Percentiles rank a stretch among this genome's conserved stretches.
These are phyloP conservation scores for Actinia tenebrosa DNA, from an alignment of 64 coral and sea anemone species.

Conservation along the genomic window DNA sequence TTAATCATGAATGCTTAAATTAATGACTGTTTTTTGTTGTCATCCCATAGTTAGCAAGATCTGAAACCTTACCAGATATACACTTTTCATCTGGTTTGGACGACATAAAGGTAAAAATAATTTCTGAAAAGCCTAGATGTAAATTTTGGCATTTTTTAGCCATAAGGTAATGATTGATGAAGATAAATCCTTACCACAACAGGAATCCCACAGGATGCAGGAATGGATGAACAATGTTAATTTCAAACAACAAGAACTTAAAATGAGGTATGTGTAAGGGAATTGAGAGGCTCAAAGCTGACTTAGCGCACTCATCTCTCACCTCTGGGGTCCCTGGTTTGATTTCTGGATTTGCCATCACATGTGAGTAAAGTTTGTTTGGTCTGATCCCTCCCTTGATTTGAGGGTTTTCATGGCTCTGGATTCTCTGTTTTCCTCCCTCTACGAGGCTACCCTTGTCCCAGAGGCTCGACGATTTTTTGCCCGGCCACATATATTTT, in stretches of 20 bases:
- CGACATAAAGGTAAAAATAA: neutral
- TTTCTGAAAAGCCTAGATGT: neutral
- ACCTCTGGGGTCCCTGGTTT: too few relatives aligned
- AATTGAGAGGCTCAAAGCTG: neutral
- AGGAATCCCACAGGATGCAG: conserved; percentile 18
- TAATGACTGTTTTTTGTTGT: neutral
- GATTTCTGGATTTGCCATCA: too few relatives aligned
- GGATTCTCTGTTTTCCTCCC: too few relatives aligned
- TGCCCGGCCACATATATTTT: too few relatives aligned
- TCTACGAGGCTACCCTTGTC: too few relatives aligned
- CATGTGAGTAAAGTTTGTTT: too few relatives aligned
- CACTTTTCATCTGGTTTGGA: neutral
- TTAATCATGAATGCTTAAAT: too few relatives aligned
- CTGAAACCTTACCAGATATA: conserved; percentile 15
- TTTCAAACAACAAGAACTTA: neutral
- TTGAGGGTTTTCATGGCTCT: too few relatives aligned
- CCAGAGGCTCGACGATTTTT: too few relatives aligned
- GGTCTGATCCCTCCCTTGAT: too few relatives aligned
- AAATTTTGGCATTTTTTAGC: too few relatives aligned
- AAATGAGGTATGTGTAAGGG: neutral
- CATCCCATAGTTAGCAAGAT: neutral
- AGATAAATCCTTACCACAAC: neutral
- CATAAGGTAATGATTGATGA: neutral
- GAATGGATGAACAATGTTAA: conserved; percentile 33
- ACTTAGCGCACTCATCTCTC: too few relatives aligned